A percentile compares a stretch with the other conserved stretches of the same genome.
Evolutionary conservation across 2,797 vertebrate species (phyloP).

Genomic region (Sarcophilus harrisii): DNA sequence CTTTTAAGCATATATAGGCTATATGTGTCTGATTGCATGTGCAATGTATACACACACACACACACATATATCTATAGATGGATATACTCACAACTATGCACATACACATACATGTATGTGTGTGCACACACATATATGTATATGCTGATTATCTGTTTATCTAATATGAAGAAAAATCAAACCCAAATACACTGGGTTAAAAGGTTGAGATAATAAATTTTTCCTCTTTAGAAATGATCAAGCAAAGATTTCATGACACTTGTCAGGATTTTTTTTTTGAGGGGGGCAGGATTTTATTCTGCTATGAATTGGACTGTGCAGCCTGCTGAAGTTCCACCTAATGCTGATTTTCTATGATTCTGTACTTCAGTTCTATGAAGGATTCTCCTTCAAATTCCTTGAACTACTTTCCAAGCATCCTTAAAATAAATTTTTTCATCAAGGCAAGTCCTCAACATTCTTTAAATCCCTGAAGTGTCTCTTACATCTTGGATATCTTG

Average conservation of each 20-base stretch:
- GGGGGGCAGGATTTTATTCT: neutral
- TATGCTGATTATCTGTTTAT: neutral
- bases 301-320: neutral
- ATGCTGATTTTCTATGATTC: neutral
- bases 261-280: neutral
- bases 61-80: neutral
- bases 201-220: neutral
- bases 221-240: neutral
- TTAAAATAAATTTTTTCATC: neutral
- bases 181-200: neutral
- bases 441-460: neutral
- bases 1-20: neutral
- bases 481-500: neutral
- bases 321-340: neutral
- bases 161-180: neutral
- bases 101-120: too few relatives aligned
- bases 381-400: neutral
- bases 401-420: neutral
- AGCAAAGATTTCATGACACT: neutral
- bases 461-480: neutral
- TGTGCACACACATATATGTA: neutral
- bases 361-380: neutral
- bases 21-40: too few relatives aligned
- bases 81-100: too few relatives aligned
- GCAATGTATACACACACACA: too few relatives aligned